Evolutionary conservation across 2,888 invertebrate genomes (phyloP), one percentile per base, ranked within the genome.

Genomic region (Drosophila monieri): DNA sequence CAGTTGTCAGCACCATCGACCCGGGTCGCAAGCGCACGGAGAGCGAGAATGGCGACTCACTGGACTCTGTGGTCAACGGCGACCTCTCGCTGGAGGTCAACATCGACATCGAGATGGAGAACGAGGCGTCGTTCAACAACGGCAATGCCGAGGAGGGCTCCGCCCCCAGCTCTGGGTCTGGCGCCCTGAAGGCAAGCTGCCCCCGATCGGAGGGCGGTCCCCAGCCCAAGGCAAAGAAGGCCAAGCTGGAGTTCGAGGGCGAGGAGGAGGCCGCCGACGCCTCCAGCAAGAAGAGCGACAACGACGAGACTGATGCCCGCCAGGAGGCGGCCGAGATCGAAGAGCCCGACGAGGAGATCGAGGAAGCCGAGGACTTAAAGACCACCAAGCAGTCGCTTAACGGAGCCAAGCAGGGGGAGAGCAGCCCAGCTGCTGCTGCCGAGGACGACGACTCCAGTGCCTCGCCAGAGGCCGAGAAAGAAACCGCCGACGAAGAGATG

Each of bases 1-100:
- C 43, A 91, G 97, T 97, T 65, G 97, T 97, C 9, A 95, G 95
- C 89, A 95, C 95, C 32, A 93, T 93, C 77, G 95, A 94, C 88
- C 95, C 95, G 2, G 95, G 95, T 12, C 90, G 92, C 15, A 94
- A 93, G 78, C 93, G 93, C 25, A 92, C 93, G 12, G 95, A 94
- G 72, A 93, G 94, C 12, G 94, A 95, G 89, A 95, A 95, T 90
- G 94, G 94, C 0, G 95, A 95, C 73, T 93, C 94, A 6, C 91
- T 93, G 8, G 91, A 91, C 87, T 89, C 92, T 0, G 90, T 90
- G 21, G 93, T 93, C 52, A 92, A 92, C 67, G 93, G 92, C 8
- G 93, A 92, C 81, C 81, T 91, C 3, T 92, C 91, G 30, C 89
- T 92, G 71, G 93, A 93, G 77, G 93, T 93, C 9, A 93, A 93